These are phyloP conservation scores for Microtus oregoni DNA, from an alignment of 2,113 vertebrate species.

Conservation along the genomic window DNA sequence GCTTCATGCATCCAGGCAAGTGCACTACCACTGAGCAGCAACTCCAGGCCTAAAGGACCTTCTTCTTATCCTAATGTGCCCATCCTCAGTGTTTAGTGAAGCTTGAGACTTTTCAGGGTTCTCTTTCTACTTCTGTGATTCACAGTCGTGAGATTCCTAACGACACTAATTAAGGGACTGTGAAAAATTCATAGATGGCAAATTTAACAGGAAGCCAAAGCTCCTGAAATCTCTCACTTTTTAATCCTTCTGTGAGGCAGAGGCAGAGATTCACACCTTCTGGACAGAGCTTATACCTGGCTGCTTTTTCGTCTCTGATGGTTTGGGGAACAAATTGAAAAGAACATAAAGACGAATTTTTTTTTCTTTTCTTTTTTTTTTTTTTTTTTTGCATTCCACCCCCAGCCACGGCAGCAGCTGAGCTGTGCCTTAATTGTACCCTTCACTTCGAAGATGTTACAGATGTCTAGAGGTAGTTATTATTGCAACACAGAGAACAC, in stretches of 20 bases:
- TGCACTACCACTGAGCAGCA: background rate
- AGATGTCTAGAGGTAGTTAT: constrained; percentile 30
- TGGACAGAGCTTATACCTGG: background rate
- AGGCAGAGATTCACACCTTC: background rate
- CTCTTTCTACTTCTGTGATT: constrained; percentile 25
- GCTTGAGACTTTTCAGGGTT: constrained; percentile 22
- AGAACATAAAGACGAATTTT: background rate
- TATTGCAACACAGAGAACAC: constrained; percentile 46
- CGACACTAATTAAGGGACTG: background rate
- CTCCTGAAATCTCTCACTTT: background rate
- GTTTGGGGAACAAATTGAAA: constrained; percentile 20
- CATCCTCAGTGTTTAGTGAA: background rate
- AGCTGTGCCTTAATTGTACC: constrained; percentile 33
- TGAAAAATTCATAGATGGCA: constrained; percentile 27
- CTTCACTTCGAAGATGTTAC: constrained; percentile 9
- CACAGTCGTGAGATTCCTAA: background rate
- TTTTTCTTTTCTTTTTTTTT: background rate
- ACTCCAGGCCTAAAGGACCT: background rate
- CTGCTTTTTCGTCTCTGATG: background rate
- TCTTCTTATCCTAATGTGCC: background rate
- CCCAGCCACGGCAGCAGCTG: background rate
- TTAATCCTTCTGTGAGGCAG: background rate
- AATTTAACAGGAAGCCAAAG: background rate
- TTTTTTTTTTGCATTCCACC: background rate
- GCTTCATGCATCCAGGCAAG: background rate